Conservation (phyloP, 2,797 vertebrate genomes). For the Cephalopachus bancanus region DNA sequence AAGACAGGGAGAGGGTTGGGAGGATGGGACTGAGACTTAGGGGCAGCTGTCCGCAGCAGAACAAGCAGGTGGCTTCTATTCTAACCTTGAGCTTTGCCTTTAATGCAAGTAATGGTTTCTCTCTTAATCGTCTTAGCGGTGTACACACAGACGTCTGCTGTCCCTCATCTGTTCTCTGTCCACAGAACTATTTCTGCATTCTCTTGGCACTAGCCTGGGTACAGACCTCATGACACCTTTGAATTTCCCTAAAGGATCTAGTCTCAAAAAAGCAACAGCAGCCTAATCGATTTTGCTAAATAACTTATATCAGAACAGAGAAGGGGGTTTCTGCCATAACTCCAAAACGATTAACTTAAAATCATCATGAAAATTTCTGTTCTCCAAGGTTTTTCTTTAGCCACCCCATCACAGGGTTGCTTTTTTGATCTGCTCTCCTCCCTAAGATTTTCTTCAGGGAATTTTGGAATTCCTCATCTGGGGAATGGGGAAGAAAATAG, state of each 20-base stretch:
- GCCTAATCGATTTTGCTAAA: constrained; percentile 48
- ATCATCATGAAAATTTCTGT: background rate
- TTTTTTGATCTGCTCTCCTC: background rate
- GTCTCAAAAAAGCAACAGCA: constrained; percentile 6
- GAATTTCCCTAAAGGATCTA: constrained; percentile 30
- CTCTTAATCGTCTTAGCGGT: background rate
- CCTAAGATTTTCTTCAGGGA: background rate
- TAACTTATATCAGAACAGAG: background rate
- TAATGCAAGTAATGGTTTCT: constrained; percentile 30
- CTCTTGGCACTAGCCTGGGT: background rate
- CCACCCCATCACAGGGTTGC: background rate
- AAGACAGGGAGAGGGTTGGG: too few relatives aligned
- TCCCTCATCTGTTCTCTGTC: background rate
- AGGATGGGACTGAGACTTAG: background rate
- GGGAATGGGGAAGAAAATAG: background rate
- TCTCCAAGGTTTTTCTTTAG: background rate
- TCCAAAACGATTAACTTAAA: constrained; percentile 25
- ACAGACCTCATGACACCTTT: background rate
- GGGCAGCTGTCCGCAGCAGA: background rate
- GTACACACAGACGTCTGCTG: background rate
- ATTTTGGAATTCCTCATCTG: background rate
- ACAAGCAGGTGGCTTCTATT: background rate
- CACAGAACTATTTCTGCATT: constrained; percentile 7
- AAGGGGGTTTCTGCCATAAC: background rate
- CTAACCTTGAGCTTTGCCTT: background rate